Evolutionary conservation across 2,113 vertebrate species (phyloP).

Genomic region (Varanus komodoensis): DNA sequence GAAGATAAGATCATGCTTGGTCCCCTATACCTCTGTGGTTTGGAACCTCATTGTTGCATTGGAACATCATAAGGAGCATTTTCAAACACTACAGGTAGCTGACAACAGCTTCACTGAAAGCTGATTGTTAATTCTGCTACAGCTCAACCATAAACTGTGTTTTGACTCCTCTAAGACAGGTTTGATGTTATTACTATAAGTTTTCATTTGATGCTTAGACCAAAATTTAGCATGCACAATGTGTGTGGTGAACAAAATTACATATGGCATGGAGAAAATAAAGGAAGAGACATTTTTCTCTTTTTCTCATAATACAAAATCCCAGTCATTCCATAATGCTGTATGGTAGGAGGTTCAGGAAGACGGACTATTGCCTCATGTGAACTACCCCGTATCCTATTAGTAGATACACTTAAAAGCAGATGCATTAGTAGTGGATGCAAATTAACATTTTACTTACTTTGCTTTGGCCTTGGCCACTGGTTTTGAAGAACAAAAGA

Average conservation of each 20-base stretch:
- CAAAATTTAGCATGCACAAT: neutral
- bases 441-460: constrained; percentile 73
- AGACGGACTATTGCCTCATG: too few relatives aligned
- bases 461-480: constrained; percentile 83
- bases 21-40: constrained; percentile 18
- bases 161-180: neutral
- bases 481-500: constrained; percentile 59
- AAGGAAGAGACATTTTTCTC: too few relatives aligned
- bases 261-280: too few relatives aligned
- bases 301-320: too few relatives aligned
- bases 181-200: neutral
- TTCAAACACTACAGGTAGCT: constrained; percentile 21
- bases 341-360: too few relatives aligned
- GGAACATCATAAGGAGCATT: constrained; percentile 23
- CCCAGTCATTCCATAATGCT: too few relatives aligned
- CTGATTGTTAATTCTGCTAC: neutral
- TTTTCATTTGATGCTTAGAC: neutral
- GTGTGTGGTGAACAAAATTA: too few relatives aligned
- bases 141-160: neutral
- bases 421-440: constrained; percentile 1
- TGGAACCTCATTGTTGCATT: constrained; percentile 32
- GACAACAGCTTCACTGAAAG: neutral
- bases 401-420: neutral
- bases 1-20: constrained; percentile 9
- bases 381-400: neutral